Conservation (phyloP, 2,797 vertebrate species). For the Enteromius treurensis region DNA sequence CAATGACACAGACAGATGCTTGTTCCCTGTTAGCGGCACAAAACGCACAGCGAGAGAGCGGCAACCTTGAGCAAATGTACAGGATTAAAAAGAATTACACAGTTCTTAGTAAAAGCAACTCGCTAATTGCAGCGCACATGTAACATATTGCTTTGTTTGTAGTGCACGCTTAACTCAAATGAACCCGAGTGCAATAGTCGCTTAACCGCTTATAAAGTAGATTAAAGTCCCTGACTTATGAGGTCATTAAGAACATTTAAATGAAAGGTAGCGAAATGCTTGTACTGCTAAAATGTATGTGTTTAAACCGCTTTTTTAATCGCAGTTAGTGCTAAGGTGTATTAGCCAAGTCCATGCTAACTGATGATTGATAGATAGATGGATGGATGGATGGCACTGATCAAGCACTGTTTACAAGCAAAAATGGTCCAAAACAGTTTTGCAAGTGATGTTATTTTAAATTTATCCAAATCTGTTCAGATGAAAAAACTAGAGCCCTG, state of each 20-base stretch:
- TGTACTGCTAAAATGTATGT: neutral
- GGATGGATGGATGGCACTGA: neutral
- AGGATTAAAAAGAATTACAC: constrained; percentile 36
- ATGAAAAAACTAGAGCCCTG: neutral
- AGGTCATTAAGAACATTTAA: constrained; percentile 36
- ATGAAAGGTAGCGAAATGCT: constrained; percentile 22
- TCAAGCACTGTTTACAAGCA: neutral
- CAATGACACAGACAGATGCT: constrained; percentile 36
- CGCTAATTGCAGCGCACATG: neutral
- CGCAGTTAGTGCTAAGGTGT: neutral
- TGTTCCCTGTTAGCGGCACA: constrained; percentile 32
- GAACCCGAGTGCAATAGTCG: constrained; percentile 19
- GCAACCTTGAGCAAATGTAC: constrained; percentile 26
- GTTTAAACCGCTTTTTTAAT: constrained; percentile 12
- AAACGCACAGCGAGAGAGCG: neutral
- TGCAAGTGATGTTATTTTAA: neutral
- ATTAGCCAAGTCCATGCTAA: neutral
- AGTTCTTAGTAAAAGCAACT: constrained; percentile 4
- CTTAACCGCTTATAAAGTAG: constrained; percentile 31
- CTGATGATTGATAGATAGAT: neutral
- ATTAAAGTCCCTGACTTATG: constrained; percentile 33
- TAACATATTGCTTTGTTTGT: constrained; percentile 28
- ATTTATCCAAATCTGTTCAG: neutral
- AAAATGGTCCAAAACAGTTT: neutral
- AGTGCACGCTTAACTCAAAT: constrained; percentile 21